These are phyloP conservation scores for Bufo bufo DNA, from an alignment of 2,113 vertebrate genomes.

Conservation along the genomic window DNA sequence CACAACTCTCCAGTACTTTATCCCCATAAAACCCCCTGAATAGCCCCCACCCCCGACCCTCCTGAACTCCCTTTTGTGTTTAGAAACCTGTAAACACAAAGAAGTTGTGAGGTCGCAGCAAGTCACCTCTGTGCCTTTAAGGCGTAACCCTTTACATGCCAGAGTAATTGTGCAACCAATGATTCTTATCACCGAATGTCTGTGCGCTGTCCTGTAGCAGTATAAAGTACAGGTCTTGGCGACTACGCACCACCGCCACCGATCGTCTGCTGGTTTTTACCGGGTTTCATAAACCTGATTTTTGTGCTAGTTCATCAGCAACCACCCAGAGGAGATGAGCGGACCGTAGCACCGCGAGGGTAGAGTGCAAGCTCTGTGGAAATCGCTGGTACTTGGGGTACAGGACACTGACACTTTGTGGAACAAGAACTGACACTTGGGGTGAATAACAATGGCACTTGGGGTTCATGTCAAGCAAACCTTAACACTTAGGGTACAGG, in stretches of 20 bases:
- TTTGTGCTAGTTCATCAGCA: background rate
- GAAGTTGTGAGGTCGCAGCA: constrained; percentile 59
- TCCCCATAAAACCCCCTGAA: constrained; percentile 41
- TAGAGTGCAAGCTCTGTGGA: background rate
- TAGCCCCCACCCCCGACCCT: background rate
- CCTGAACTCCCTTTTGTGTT: constrained; percentile 47
- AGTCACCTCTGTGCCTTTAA: background rate
- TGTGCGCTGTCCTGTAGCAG: background rate
- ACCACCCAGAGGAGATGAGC: too few species aligned
- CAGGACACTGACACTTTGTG: background rate
- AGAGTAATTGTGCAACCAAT: background rate
- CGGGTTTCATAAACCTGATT: background rate
- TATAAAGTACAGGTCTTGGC: background rate
- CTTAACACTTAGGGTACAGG: too few species aligned
- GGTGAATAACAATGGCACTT: background rate
- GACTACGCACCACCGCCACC: too few species aligned
- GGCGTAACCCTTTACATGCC: background rate
- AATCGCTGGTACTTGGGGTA: background rate
- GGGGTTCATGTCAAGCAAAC: too few species aligned
- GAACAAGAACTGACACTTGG: background rate
- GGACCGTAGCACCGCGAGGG: too few species aligned
- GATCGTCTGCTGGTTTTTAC: too few species aligned
- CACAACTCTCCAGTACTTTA: constrained; percentile 15
- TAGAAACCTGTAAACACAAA: constrained; percentile 52
- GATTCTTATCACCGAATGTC: too few species aligned